Evolutionary conservation across 2,888 invertebrate genomes (phyloP).

Genomic region (Trissolcus brochymenae): DNA sequence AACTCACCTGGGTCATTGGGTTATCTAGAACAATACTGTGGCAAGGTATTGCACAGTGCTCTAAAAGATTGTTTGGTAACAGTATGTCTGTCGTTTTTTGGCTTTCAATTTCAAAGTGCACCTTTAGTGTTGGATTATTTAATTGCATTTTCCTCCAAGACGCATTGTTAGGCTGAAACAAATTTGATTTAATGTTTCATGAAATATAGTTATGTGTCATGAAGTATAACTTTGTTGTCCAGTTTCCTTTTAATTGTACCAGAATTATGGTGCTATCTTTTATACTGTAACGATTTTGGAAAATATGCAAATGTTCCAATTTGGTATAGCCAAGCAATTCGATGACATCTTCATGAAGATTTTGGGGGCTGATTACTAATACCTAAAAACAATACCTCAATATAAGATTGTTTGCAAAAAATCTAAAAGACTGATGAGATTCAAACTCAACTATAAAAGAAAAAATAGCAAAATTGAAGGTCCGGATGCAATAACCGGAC

Average conservation of each 20-base stretch:
- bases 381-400: conserved; percentile 78
- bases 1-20: conserved; percentile 68
- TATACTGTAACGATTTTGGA: conserved; percentile 85
- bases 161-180: conserved; percentile 69
- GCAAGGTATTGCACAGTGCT: conserved; percentile 70
- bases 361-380: conserved; percentile 84
- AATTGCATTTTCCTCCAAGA: conserved; percentile 78
- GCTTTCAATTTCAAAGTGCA: conserved; percentile 84
- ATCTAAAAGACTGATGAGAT: conserved; percentile 55
- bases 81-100: conserved; percentile 80
- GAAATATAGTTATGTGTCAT: too few species aligned
- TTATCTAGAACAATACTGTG: conserved; percentile 72
- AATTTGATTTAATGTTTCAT: too few species aligned
- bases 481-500: too few species aligned
- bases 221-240: conserved; percentile 64
- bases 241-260: too few species aligned
- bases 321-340: conserved; percentile 82
- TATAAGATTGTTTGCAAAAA: background rate
- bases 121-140: conserved; percentile 80
- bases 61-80: conserved; percentile 77
- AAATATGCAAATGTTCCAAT: conserved; percentile 82
- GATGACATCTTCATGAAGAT: conserved; percentile 84
- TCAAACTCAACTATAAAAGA: background rate
- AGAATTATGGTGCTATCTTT: conserved; percentile 78
- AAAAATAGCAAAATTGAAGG: too few species aligned